Base-by-base conservation (phyloP, 2,797 vertebrate genomes). In the Sebastes oblongus region DNA sequence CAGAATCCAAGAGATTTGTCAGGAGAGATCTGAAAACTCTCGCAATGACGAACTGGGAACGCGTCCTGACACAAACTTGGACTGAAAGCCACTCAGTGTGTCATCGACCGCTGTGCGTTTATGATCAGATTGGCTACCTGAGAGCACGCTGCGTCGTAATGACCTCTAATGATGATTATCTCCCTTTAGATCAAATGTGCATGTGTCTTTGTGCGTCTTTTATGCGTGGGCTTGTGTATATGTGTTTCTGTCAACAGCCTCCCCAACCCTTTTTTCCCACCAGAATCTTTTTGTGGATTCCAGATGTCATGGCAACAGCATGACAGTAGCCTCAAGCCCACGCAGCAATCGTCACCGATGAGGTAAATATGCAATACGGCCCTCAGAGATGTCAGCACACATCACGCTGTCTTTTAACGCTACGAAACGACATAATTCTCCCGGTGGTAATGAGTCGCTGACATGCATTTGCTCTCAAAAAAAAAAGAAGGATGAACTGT, bases 221-320 rank as follows among this genome's bases (percentile, higher is more conserved):
- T 36, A 24, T 8, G 2, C 8, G 11, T 72, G 29, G 32, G 66
- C 25, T 55, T 10, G 4, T 75, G 27, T 52, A 11, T 46, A 66
- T 78, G 42, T 55, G 13, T 22, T 69, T 54, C 66, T 78, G 80
- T 82, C 70, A 72, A 72, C 66, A 76, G 46, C 14, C 39, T 66
- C 7, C 56, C 42, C 42, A 14, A 22, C 29, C 18, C 29, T 32
- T 14, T 61, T 54, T 22, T 50, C 61, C 34, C 78, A 3, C 25
- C 42, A 52, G 32, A 36, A 42, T 77, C 52, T 78, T 88, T 77
- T 74, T 78, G 78, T 82, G 65, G 71, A 88, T 82, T 87, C 87
- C 90, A 90, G 88, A 89, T 92, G 92, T 91, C 92, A 93, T 93
- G 82, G 91, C 88, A 91, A 93, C 92, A 83, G 82, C 72, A 60